Evolutionary conservation across 2,888 invertebrate species (phyloP), one percentile per base, ranked within the genome.

Genomic region (Masnerella sp.): DNA sequence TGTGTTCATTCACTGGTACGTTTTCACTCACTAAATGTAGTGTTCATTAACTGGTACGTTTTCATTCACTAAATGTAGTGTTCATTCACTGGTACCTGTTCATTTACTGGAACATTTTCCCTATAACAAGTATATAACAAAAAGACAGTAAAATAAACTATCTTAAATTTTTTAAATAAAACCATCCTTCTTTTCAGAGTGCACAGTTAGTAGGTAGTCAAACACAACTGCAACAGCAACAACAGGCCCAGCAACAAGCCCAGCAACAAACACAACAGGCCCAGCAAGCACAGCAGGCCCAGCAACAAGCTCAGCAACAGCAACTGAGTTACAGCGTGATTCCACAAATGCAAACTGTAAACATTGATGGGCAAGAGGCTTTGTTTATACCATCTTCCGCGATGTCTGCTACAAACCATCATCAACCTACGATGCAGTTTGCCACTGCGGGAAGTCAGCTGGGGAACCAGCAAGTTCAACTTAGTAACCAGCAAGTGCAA

Each of bases 361-460:
- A 95, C 14, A 93, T 97, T 14, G 97, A 97, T 86, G 96, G 96
- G 0, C 96, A 97, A 84, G 96, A 97, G 83, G 96, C 96, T 0
- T 90, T 97, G 15, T 96, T 96, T 84, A 96, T 97, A 82, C 96
- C 96, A 2, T 93, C 95, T 12, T 91, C 93, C 74, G 91, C 91
- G 17, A 91, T 92, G 77, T 82, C 83, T n/a, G n/a, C n/a, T n/a
- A n/a, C n/a, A n/a, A n/a, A 88, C 85, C 88, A 87, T 64, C 77
- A 80, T 1, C 88, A 87, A 70, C 85, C 88, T 0, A 78, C 87
- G 0, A 86, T 87, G 87, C 87, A 87, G 32, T 87, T 87, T 25
- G 54, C 87, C 0, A 82, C 86, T 2, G 83, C 87, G 2, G 83
- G 84, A 42, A 84, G 85, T 2, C 86, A 86, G 25, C 84, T 87